A percentile compares a stretch with the other conserved stretches of the same genome.
phyloP scores from a whole-genome alignment of 2,113 vertebrate species.

The Paradoxurus hermaphroditus region DNA sequence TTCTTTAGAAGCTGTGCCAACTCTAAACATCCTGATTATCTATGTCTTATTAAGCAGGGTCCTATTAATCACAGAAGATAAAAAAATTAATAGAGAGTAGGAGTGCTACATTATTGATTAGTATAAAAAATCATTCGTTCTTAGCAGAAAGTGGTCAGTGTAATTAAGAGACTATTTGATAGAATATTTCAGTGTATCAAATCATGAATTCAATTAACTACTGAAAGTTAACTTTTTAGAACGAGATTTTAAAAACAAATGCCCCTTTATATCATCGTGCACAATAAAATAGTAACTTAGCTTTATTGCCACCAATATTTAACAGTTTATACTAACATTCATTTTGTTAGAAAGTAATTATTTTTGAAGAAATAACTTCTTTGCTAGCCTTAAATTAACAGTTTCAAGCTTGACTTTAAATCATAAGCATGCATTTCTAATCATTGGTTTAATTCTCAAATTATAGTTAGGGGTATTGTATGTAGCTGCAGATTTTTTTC shows the following conservation, averaged over 20 bases:
- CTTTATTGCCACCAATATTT: constrained; percentile 27
- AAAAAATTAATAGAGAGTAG: background rate
- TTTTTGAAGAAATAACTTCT: constrained; percentile 27
- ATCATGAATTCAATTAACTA: constrained; percentile 70
- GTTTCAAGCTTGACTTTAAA: background rate
- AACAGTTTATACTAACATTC: background rate
- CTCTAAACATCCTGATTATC: constrained; percentile 30
- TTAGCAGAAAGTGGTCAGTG: constrained; percentile 23
- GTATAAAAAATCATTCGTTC: constrained; percentile 43
- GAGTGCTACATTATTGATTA: background rate
- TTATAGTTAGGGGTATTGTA: background rate
- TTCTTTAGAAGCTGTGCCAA: background rate
- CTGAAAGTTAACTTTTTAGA: constrained; percentile 61
- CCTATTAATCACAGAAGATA: constrained; percentile 53
- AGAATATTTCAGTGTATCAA: constrained; percentile 60
- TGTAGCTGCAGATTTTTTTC: background rate
- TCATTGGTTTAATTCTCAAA: background rate
- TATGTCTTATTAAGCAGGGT: background rate
- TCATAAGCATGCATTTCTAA: background rate
- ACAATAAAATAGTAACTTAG: constrained; percentile 37
- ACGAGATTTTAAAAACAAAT: constrained; percentile 55
- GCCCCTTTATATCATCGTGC: constrained; percentile 3
- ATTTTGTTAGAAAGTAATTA: constrained; percentile 56
- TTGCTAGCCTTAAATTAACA: background rate
- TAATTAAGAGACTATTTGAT: constrained; percentile 41